Conservation (phyloP, 2,888 invertebrate genomes). For the Galeruca laticollis region DNA sequence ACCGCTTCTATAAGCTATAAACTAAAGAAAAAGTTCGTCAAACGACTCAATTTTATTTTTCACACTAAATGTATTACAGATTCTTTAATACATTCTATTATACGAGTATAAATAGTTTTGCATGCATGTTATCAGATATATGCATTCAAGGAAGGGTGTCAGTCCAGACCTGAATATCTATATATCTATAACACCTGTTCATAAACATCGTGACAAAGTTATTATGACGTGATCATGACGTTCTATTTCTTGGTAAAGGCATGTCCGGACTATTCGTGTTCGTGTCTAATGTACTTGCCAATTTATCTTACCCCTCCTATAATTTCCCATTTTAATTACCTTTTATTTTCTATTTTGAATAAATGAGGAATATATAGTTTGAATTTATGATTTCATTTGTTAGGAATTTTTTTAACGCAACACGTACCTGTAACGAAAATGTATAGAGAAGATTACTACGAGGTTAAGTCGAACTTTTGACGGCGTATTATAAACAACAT, state of each 20-base stretch:
- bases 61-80: no score
- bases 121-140: background rate
- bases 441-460: background rate
- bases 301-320: slow-evolving; percentile 15
- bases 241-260: slow-evolving; percentile 20
- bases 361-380: slow-evolving; percentile 5
- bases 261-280: slow-evolving; percentile 28
- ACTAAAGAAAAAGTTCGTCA: no score
- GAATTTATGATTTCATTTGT: slow-evolving; percentile 12
- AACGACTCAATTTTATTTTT: no score
- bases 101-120: background rate
- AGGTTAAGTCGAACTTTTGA: no score
- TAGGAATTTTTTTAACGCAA: background rate
- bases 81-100: no score
- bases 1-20: no score
- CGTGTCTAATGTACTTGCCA: slow-evolving; percentile 24
- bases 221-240: slow-evolving; percentile 34
- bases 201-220: slow-evolving; percentile 25
- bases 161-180: slow-evolving; percentile 3
- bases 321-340: slow-evolving; percentile 11
- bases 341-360: slow-evolving; percentile 22
- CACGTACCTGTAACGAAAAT: background rate
- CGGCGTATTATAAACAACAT: no score
- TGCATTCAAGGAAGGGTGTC: background rate
- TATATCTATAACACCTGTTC: slow-evolving; percentile 26